Evolutionary conservation across 1,140 invertebrate species (phyloP).

Genomic region (Hylyphantes graminicola): DNA sequence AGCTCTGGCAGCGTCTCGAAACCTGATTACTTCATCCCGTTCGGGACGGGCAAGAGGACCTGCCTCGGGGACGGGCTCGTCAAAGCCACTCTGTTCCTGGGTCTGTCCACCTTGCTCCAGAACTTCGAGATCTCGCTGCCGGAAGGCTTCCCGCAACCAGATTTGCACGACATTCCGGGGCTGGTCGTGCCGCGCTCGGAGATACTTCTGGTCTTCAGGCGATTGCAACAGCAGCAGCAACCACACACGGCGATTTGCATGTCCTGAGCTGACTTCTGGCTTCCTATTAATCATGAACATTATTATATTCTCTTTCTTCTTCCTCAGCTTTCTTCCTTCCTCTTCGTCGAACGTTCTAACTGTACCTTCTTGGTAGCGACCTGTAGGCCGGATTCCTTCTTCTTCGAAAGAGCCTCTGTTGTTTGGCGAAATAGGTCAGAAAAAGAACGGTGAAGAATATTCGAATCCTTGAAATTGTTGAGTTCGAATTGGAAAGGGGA

Average conservation of each 20-base stretch:
- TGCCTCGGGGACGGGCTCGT: conserved; percentile 90
- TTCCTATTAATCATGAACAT: not conserved
- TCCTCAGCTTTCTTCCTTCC: no score
- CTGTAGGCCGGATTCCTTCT: no score
- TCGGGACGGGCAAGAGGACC: conserved; percentile 84
- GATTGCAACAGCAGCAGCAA: not conserved
- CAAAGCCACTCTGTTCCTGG: conserved; percentile 79
- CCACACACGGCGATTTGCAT: conserved; percentile 14
- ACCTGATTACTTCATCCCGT: conserved; percentile 81
- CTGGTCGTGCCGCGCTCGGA: conserved; percentile 45
- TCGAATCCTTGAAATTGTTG: no score
- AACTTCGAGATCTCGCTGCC: conserved; percentile 77
- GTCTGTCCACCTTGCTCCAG: conserved; percentile 79
- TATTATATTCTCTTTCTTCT: no score
- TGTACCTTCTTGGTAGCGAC: no score
- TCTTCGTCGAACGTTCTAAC: no score
- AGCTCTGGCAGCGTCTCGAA: conserved; percentile 69
- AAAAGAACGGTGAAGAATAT: no score
- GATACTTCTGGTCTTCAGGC: conserved; percentile 47
- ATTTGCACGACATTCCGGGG: conserved; percentile 54
- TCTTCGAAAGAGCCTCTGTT: no score
- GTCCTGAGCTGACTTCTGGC: not conserved
- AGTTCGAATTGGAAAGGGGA: no score
- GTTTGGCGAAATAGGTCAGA: no score
- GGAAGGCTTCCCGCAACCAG: conserved; percentile 28